These are phyloP conservation scores for Eleutherodactylus coqui DNA, from an alignment of 2,797 vertebrate genomes.

Conservation along the genomic window DNA sequence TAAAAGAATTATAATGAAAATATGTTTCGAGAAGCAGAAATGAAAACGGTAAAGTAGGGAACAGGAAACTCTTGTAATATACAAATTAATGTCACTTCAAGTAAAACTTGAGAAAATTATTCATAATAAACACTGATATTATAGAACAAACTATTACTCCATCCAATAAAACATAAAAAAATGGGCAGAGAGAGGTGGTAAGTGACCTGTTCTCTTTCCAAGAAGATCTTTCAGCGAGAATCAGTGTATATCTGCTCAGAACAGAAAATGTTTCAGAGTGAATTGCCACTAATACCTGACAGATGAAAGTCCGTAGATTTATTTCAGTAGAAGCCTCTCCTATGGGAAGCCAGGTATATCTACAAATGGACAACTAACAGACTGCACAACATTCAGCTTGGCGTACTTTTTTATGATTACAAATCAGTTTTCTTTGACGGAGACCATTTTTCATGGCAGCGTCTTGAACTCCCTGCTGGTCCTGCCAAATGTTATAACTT, in stretches of 20 bases:
- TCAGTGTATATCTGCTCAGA: constrained; percentile 47
- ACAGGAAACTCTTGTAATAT: neutral
- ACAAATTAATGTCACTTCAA: neutral
- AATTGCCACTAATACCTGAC: constrained; percentile 62
- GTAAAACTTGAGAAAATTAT: neutral
- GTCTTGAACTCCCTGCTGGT: constrained; percentile 68
- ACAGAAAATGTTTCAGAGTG: constrained; percentile 60
- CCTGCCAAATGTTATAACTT: constrained; percentile 74
- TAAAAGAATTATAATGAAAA: neutral
- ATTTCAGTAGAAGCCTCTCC: constrained; percentile 64
- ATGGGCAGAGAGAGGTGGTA: neutral
- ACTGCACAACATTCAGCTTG: constrained; percentile 50
- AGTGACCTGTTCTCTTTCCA: constrained; percentile 46
- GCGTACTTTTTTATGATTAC: constrained; percentile 67
- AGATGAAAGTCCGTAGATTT: constrained; percentile 62
- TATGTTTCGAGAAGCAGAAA: neutral
- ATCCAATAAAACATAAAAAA: neutral
- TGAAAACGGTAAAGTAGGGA: neutral
- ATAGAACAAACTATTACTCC: neutral
- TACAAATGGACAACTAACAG: constrained; percentile 62
- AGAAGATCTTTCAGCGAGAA: constrained; percentile 55
- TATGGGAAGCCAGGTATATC: constrained; percentile 59
- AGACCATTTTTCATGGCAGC: constrained; percentile 74
- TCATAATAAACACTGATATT: neutral
- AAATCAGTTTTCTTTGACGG: constrained; percentile 75